These are phyloP conservation scores for Limnothrissa miodon DNA, from an alignment of 2,113 vertebrate genomes.

Conservation along the genomic window DNA sequence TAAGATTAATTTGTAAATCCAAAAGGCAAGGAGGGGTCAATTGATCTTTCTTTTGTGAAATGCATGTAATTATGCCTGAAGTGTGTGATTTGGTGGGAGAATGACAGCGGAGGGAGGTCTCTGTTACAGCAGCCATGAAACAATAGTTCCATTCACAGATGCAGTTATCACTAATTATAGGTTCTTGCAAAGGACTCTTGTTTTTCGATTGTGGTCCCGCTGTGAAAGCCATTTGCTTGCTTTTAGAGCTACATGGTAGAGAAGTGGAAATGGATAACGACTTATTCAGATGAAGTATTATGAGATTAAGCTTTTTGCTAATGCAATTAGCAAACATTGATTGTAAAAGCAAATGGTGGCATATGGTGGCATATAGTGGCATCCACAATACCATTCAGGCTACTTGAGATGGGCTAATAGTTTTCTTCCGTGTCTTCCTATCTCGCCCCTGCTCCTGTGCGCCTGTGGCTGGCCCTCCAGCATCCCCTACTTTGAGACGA, in stretches of 20 bases:
- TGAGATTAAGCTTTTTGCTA: neutral
- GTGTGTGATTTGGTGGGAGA: neutral
- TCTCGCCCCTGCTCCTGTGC: neutral
- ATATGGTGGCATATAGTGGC: neutral
- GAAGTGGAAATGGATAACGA: neutral
- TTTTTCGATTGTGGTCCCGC: neutral
- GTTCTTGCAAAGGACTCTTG: neutral
- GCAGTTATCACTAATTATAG: conserved; percentile 6
- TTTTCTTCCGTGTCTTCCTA: neutral
- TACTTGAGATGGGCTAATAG: neutral
- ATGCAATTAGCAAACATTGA: neutral
- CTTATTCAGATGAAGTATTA: neutral
- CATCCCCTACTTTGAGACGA: conserved; percentile 93
- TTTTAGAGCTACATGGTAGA: neutral
- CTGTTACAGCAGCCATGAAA: neutral
- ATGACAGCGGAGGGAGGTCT: neutral
- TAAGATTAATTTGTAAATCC: neutral
- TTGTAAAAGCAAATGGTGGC: neutral
- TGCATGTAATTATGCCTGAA: conserved; percentile 1
- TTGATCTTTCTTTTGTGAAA: neutral
- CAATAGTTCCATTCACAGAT: neutral
- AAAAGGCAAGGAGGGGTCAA: neutral
- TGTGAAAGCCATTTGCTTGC: neutral
- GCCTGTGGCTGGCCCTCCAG: conserved; percentile 54
- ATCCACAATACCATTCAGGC: neutral